phyloP scores from a whole-genome alignment of 1,140 invertebrate genomes.

The Pteromalus puparum region DNA sequence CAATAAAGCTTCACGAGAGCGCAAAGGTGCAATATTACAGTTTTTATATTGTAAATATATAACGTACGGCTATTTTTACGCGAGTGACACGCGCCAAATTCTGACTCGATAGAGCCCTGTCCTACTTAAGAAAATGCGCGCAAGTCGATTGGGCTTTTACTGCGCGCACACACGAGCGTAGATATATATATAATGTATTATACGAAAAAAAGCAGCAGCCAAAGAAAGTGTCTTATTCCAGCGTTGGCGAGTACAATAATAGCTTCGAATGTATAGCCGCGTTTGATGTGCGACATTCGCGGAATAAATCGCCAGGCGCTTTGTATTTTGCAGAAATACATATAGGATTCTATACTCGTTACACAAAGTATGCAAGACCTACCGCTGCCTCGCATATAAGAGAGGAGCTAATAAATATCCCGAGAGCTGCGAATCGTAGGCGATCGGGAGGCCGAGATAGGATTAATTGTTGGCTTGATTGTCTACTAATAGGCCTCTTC shows the following conservation, averaged over 20 bases:
- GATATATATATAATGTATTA: neutral
- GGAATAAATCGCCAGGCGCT: neutral
- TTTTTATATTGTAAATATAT: no score
- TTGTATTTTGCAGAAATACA: slow-evolving; percentile 4
- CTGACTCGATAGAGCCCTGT: neutral
- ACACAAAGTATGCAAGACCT: neutral
- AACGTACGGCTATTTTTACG: no score
- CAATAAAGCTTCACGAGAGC: neutral
- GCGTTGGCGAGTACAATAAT: no score
- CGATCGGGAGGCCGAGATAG: slow-evolving; percentile 64
- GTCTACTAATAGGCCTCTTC: slow-evolving; percentile 71
- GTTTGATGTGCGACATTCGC: neutral
- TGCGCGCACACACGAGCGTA: no score
- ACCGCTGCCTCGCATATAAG: no score
- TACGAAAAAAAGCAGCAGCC: no score
- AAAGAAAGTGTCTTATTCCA: no score
- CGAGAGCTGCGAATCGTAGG: slow-evolving; percentile 37
- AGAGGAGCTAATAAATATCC: slow-evolving; percentile 21
- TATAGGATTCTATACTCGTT: no score
- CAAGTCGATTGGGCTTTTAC: neutral
- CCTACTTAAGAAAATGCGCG: neutral
- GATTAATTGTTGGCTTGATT: slow-evolving; percentile 71
- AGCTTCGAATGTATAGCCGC: neutral
- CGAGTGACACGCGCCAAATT: no score
- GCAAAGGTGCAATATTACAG: neutral